Evolutionary conservation across 2,113 vertebrate species (phyloP).

Genomic region (Dicaeum eximium): DNA sequence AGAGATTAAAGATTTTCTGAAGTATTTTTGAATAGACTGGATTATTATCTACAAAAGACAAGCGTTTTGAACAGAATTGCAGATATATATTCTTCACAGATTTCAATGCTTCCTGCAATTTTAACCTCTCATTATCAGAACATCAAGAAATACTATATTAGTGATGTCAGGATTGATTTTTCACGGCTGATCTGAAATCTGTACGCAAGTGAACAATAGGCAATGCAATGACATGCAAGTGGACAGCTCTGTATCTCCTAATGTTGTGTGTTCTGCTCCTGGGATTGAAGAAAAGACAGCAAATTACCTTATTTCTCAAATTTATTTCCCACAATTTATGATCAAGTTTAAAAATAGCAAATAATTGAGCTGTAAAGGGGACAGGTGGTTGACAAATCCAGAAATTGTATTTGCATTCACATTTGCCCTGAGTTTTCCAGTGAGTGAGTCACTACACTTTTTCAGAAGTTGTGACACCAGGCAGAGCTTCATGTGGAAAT

Average conservation of each 20-base stretch:
- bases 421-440: background rate
- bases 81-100: background rate
- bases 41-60: background rate
- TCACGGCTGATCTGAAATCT: background rate
- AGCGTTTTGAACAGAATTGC: background rate
- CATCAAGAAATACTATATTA: background rate
- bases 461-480: background rate
- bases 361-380: background rate
- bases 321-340: background rate
- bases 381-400: background rate
- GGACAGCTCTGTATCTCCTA: background rate
- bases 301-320: background rate
- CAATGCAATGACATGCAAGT: background rate
- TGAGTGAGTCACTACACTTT: background rate
- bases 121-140: background rate
- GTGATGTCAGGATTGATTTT: background rate
- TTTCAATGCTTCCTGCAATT: background rate
- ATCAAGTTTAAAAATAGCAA: background rate
- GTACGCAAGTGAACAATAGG: fast-evolving
- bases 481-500: background rate
- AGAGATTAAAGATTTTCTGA: background rate
- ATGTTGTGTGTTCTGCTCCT: background rate
- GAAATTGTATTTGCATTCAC: background rate
- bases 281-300: background rate
- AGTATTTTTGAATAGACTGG: background rate